Evolutionary conservation across 2,888 invertebrate genomes (phyloP), one percentile per base, ranked within the genome.

Genomic region (Drosophila kokeensis): DNA sequence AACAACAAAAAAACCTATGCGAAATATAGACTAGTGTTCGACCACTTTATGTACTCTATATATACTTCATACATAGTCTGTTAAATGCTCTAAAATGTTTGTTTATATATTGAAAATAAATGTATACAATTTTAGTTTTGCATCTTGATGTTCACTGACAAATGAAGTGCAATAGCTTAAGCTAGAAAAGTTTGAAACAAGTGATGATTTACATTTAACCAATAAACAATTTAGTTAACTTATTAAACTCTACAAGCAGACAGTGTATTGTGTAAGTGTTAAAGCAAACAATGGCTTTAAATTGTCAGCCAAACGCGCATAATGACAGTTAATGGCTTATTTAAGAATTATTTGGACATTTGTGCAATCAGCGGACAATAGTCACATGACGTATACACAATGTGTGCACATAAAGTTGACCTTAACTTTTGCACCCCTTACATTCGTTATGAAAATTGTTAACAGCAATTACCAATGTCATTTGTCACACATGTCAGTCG

Each of bases 381-480:
- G 24, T 13, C 50, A 42, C 45, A 54, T 64, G 24, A 53, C 60
- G 67, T 67, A 67, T 79, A 62, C 76, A 72, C 48, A 69, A 62
- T 64, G 50, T 52, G 29, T 24, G 32, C 38, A 32, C 27, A 15
- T 4, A 24, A 50, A 34, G 38, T 29, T 58, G 53, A 24, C 34
- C 24, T 13, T 24, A 54, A n/a, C 27, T 45, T 61, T 48, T 32
- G 57, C 29, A 30, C 24, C 4, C 11, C 4, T 21, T 40, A 63
- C 61, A 55, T 72, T 34, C 58, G 58, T 73, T 71, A 71, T 81
- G 65, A 65, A 66, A 74, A 60, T 78, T 81, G 87, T 72, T 69
- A 71, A 57, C 76, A 74, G 58, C 72, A 83, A 89, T 89, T 86
- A 70, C 76, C 69, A 68, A 61, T 79, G 73, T 69, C 81, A 73